Evolutionary conservation across 2,888 invertebrate genomes (phyloP).

Genomic region (Diaphora mendica): DNA sequence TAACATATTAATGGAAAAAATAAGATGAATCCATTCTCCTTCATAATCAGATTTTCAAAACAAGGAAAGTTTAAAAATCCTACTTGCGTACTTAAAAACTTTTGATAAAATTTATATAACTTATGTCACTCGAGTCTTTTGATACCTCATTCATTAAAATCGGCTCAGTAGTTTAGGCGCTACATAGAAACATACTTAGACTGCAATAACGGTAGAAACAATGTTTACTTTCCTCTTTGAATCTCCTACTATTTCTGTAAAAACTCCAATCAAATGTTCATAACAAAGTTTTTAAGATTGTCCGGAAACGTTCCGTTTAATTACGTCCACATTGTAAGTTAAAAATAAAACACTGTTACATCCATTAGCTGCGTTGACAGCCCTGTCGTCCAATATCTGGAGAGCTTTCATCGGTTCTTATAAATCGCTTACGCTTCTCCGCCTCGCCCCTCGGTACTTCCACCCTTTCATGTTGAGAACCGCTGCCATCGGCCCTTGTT

Average conservation of each 20-base stretch:
- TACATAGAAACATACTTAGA: no score
- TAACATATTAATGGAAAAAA: background rate
- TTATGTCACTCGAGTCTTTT: no score
- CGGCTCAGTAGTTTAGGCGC: no score
- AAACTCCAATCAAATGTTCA: constrained; percentile 15
- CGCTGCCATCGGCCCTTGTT: constrained; percentile 61
- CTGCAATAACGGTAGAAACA: background rate
- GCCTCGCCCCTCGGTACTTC: constrained; percentile 36
- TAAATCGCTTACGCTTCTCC: constrained; percentile 74
- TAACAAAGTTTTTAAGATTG: constrained; percentile 35
- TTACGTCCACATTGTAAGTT: constrained; percentile 49
- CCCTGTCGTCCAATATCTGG: constrained; percentile 77
- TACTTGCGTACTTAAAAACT: no score
- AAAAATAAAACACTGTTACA: constrained; percentile 51
- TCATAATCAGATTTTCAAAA: background rate
- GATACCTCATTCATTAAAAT: no score
- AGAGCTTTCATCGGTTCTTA: constrained; percentile 83
- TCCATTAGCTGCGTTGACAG: constrained; percentile 72
- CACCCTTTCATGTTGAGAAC: constrained; percentile 48
- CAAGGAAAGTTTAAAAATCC: no score
- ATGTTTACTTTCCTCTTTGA: background rate
- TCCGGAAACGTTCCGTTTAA: constrained; percentile 49
- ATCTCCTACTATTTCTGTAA: background rate
- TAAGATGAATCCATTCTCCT: background rate
- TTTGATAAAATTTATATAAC: no score